Conservation (phyloP, 2,888 invertebrate genomes). For the Brachylomia viminalis region DNA sequence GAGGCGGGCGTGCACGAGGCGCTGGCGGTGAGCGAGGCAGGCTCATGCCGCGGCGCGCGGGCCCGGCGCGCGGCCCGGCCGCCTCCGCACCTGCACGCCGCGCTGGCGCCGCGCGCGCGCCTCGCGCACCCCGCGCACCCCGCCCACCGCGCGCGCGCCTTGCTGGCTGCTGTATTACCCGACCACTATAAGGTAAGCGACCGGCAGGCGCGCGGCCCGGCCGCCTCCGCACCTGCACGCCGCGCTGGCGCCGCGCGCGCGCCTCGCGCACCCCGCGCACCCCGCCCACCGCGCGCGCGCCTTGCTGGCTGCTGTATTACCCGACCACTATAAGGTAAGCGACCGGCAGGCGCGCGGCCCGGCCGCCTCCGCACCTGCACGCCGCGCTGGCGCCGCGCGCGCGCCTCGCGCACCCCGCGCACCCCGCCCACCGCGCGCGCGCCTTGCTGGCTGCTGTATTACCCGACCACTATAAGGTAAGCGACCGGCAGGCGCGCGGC, state of each 20-base stretch:
- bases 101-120: constrained; percentile 37
- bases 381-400: constrained; percentile 39
- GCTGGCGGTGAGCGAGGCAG: constrained; percentile 92
- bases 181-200: constrained; percentile 48
- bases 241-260: constrained; percentile 38
- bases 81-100: constrained; percentile 79
- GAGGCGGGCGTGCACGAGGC: constrained; percentile 97
- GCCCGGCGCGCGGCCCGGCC: constrained; percentile 83
- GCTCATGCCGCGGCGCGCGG: constrained; percentile 80
- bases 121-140: constrained; percentile 15
- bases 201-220: constrained; percentile 81
- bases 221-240: constrained; percentile 79
- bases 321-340: constrained; percentile 51
- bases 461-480: constrained; percentile 53
- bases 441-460: constrained; percentile 43
- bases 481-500: constrained; percentile 81
- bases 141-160: constrained; percentile 69
- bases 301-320: constrained; percentile 41
- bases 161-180: constrained; percentile 44
- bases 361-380: constrained; percentile 79
- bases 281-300: constrained; percentile 69
- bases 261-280: constrained; percentile 10
- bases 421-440: constrained; percentile 68
- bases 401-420: constrained; percentile 12
- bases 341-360: constrained; percentile 81